Conservation (phyloP, 2,113 vertebrate genomes). For the Gymnogyps californianus region DNA sequence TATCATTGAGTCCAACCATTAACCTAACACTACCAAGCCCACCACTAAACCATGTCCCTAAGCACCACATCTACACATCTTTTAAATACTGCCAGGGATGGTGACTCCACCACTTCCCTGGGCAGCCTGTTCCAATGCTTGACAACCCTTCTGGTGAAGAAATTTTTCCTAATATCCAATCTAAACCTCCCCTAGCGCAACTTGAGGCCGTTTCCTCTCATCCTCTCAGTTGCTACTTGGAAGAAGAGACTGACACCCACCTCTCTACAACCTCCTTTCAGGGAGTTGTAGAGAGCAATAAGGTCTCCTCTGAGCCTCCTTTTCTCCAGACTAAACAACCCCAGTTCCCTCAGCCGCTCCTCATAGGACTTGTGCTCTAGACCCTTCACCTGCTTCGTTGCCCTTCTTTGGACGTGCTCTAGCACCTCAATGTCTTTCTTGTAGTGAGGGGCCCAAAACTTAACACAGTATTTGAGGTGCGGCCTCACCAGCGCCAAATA, state of each 20-base stretch:
- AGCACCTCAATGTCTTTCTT: neutral
- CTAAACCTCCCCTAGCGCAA: too few relatives aligned
- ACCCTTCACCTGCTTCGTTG: neutral
- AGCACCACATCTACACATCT: rapidly evolving
- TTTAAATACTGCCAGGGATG: neutral
- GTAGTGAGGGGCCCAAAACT: neutral
- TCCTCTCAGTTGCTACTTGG: too few relatives aligned
- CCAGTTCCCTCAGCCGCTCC: too few relatives aligned
- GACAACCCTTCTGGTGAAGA: neutral
- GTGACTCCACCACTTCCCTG: neutral
- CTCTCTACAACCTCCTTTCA: too few relatives aligned
- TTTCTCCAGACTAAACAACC: too few relatives aligned
- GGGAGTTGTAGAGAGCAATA: too few relatives aligned
- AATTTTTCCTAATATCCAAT: too few relatives aligned
- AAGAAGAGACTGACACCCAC: too few relatives aligned
- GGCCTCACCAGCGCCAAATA: rapidly evolving
- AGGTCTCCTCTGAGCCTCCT: too few relatives aligned
- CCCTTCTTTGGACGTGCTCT: rapidly evolving
- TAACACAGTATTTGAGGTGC: rapidly evolving
- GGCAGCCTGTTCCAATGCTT: neutral
- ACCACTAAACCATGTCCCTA: neutral
- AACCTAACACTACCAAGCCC: neutral
- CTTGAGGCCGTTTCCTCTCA: too few relatives aligned
- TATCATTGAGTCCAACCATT: neutral
- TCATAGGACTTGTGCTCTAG: too few relatives aligned